phyloP scores from a whole-genome alignment of 1,140 invertebrate species.

The Penaeus indicus region DNA sequence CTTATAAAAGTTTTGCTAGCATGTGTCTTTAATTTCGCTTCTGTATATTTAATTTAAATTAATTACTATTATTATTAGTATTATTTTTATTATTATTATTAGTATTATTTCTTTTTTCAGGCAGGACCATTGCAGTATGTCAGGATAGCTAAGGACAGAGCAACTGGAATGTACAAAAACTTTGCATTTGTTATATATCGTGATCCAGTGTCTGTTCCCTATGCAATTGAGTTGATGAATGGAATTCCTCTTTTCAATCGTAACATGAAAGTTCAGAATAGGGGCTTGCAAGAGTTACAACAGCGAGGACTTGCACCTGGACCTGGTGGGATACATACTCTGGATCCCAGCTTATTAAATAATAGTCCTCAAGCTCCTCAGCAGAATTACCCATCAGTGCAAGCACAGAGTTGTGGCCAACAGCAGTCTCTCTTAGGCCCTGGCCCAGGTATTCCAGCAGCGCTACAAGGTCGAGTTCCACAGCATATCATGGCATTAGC shows the following conservation, averaged over 20 bases:
- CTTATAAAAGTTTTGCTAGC: too few species aligned
- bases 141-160: constrained; percentile 57
- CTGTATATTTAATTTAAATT: too few species aligned
- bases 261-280: constrained; percentile 51
- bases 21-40: too few species aligned
- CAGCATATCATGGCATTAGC: constrained; percentile 45
- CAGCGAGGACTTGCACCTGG: neutral
- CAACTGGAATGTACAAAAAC: constrained; percentile 48
- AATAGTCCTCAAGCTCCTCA: too few species aligned
- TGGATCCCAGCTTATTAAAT: constrained; percentile 16
- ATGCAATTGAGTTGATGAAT: constrained; percentile 59
- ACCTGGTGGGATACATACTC: constrained; percentile 41
- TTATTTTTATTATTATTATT: neutral
- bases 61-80: too few species aligned
- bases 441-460: neutral
- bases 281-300: constrained; percentile 39
- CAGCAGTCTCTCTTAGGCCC: constrained; percentile 32
- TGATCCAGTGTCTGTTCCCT: constrained; percentile 58
- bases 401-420: constrained; percentile 12
- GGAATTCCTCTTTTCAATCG: constrained; percentile 36
- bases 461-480: neutral
- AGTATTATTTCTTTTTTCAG: constrained; percentile 37
- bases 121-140: constrained; percentile 61
- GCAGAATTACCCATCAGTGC: too few species aligned
- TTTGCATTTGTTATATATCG: constrained; percentile 58